Conservation (phyloP, 2,797 vertebrate genomes). For the Gorsachius magnificus region DNA sequence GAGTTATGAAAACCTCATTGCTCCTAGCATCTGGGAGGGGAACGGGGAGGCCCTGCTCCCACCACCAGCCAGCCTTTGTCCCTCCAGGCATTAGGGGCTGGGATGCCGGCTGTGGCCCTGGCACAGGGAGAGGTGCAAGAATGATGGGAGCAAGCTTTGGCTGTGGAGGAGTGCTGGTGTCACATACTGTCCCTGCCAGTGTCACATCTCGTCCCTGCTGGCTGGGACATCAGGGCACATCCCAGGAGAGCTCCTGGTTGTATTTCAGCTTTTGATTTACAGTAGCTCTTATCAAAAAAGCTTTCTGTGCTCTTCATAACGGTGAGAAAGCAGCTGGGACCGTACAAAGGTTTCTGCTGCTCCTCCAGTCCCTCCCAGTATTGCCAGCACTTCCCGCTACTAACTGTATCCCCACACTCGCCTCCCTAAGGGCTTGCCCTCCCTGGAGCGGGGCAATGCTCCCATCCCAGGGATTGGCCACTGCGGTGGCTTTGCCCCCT, state of each 20-base stretch:
- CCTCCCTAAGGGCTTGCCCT: neutral
- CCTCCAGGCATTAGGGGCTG: neutral
- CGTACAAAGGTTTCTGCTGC: neutral
- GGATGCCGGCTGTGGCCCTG: fast-evolving
- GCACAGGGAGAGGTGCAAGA: neutral
- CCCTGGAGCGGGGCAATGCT: neutral
- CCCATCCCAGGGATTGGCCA: neutral
- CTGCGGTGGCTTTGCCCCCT: neutral
- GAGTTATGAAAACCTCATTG: neutral
- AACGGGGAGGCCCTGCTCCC: fast-evolving
- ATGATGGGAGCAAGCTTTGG: neutral
- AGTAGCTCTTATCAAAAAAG: neutral
- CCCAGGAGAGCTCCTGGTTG: neutral
- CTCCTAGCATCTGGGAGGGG: neutral
- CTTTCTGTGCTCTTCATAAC: neutral
- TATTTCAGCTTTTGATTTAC: neutral
- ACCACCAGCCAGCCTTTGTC: neutral
- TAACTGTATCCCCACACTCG: fast-evolving
- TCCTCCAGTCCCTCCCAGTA: neutral
- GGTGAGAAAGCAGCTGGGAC: neutral
- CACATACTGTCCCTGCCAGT: neutral
- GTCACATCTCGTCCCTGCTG: neutral
- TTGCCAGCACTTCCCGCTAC: fast-evolving
- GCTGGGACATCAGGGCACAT: neutral
- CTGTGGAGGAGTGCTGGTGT: neutral